Percentiles rank a stretch among this genome's conserved stretches.
phyloP scores from a whole-genome alignment of 1,140 invertebrate species.

The Cryptotermes secundus region DNA sequence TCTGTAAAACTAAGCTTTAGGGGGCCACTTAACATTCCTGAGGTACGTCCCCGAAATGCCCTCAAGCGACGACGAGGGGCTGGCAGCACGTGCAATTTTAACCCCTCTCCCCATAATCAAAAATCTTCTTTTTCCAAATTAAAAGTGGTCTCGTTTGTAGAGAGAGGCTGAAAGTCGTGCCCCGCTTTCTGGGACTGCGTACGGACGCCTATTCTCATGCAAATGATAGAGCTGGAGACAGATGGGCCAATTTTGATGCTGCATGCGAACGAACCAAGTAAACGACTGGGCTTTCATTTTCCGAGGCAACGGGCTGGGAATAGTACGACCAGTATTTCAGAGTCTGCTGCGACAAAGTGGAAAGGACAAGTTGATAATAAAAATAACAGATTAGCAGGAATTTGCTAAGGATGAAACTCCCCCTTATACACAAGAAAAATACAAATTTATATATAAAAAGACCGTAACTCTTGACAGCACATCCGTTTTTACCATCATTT shows the following conservation, averaged over 20 bases:
- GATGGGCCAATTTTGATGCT: constrained; percentile 10
- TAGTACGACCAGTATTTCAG: constrained; percentile 14
- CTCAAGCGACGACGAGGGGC: background rate
- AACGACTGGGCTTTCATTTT: constrained; percentile 22
- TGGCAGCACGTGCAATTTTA: background rate
- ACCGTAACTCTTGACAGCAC: background rate
- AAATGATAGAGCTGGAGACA: background rate
- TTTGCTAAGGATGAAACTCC: background rate
- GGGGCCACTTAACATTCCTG: background rate
- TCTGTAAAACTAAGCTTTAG: background rate
- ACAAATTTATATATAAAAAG: constrained; percentile 3
- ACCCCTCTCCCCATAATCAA: background rate
- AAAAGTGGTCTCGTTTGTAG: constrained; percentile 2
- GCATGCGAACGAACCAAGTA: background rate
- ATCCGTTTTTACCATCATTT: background rate
- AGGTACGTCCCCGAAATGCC: no score
- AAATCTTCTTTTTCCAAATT: constrained; percentile 25
- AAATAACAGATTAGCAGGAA: background rate
- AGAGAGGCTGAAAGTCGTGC: background rate
- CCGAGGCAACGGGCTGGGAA: background rate
- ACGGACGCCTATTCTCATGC: background rate
- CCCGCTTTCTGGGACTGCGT: background rate
- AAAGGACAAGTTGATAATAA: background rate
- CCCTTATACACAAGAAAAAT: background rate
- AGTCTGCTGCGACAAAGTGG: background rate